Evolutionary conservation across 2,797 vertebrate species (phyloP), one percentile per base, ranked within the genome.

Genomic region (Enteromius afrohamiltoni): DNA sequence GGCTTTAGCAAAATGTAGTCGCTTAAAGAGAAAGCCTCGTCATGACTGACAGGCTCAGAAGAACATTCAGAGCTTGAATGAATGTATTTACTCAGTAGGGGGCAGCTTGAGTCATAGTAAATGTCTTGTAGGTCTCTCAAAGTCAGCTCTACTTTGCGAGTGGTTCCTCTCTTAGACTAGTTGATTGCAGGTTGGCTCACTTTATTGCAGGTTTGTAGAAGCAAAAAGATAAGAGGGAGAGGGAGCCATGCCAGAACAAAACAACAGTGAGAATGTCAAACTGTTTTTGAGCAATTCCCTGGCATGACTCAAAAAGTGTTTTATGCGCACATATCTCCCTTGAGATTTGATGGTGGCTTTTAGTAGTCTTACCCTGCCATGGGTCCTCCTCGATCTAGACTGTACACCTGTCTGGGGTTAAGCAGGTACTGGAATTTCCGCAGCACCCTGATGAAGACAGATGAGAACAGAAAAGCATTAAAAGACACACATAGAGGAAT

Each of bases 321-420:
- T 40, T 69, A 10, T 78, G n/a, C 62, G 3, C 10, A 67, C 67
- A 13, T 6, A 47, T 64, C 49, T 78, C 17, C 14, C n/a, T 58
- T 7, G 16, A 76, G 68, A 26, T 37, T 53, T 77, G 19, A 75
- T 17, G 29, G 13, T 80, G 79, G 58, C 53, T 51, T 83, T 76
- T 47, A 76, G n/a, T 70, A 55, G 85, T 92, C 94, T 93, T 93
- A 98, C 97, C 97, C 97, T 1, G 94, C 93, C 7, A 92, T 93
- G 0, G 97, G 97, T 0, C 97, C 97, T 0, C 96, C 97, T 0
- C 89, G 94, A 49, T 98, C 97, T 95, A 99, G 89, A 92, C 94
- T 99, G 94, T 97, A 98, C 88, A 99, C 97, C 90, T 98, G 97
- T 89, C 96, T 93, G 17, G 97, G 97, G 91, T 98, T 99, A 82